phyloP scores from a whole-genome alignment of 1,140 invertebrate species.

The Zaprionus davidi region DNA sequence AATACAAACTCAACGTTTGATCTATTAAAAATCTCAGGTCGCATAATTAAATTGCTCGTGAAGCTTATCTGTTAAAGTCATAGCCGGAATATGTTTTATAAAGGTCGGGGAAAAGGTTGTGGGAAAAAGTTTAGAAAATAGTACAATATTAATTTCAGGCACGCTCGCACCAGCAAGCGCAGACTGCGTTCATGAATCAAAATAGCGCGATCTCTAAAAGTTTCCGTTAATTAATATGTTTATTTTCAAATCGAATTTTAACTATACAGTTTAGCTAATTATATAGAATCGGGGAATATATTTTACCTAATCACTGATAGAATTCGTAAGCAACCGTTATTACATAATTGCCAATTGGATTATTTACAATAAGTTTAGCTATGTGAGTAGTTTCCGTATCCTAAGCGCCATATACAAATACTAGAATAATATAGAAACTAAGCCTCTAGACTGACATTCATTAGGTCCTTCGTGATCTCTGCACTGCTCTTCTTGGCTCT shows the following conservation, averaged over 20 bases:
- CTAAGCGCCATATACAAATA: not conserved
- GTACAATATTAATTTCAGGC: too few species aligned
- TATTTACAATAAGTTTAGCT: constrained; percentile 36
- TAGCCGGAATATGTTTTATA: too few species aligned
- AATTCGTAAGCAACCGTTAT: not conserved
- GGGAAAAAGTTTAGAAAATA: too few species aligned
- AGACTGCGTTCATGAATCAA: too few species aligned
- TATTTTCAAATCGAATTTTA: constrained; percentile 18
- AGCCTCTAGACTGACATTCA: constrained; percentile 75
- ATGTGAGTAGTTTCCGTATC: not conserved
- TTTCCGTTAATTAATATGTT: not conserved
- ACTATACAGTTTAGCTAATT: constrained; percentile 12
- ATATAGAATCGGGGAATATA: not conserved
- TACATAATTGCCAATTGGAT: not conserved
- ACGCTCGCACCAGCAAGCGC: too few species aligned
- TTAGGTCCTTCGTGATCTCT: constrained; percentile 77
- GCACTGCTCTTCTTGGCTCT: constrained; percentile 46
- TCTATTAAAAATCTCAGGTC: too few species aligned
- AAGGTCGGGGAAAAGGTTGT: too few species aligned
- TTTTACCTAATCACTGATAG: constrained; percentile 14
- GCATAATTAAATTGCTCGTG: too few species aligned
- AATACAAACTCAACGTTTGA: too few species aligned
- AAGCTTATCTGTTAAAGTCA: too few species aligned
- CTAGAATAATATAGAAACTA: constrained; percentile 43
- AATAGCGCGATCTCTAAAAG: not conserved